Percentiles rank a stretch among this genome's conserved stretches.
phyloP scores from a whole-genome alignment of 92 coral and sea anemone species.

The Hydrozoanthus gracilis region DNA sequence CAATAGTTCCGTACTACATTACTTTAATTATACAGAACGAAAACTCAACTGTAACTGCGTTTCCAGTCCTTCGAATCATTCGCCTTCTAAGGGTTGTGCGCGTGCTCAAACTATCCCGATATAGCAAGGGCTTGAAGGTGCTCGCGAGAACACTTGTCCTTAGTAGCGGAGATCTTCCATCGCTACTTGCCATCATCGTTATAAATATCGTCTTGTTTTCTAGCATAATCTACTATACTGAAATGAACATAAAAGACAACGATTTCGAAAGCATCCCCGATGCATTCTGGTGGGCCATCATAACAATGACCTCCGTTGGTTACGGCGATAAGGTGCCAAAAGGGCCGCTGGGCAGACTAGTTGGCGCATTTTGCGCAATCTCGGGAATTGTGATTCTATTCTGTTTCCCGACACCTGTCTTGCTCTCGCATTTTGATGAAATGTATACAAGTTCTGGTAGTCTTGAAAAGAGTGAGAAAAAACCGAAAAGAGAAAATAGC shows the following conservation, averaged over 20 bases:
- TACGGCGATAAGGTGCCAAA: constrained; percentile 98
- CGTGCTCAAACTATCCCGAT: constrained; percentile 86
- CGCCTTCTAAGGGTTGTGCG: constrained; percentile 82
- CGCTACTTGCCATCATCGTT: constrained; percentile 73
- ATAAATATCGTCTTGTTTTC: constrained; percentile 88
- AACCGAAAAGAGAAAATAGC: constrained; percentile 44
- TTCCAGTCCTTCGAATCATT: constrained; percentile 77
- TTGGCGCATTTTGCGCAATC: constrained; percentile 87
- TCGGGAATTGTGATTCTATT: constrained; percentile 87
- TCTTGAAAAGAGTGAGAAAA: constrained; percentile 44
- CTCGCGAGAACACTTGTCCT: constrained; percentile 80
- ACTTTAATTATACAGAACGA: constrained; percentile 59
- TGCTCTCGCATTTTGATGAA: constrained; percentile 90
- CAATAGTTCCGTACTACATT: constrained; percentile 83
- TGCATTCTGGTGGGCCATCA: constrained; percentile 93
- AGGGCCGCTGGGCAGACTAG: constrained; percentile 80
- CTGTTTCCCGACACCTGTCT: constrained; percentile 92
- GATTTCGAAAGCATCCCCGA: constrained; percentile 94
- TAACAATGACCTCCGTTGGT: constrained; percentile 98
- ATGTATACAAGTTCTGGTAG: constrained; percentile 62
- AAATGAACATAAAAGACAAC: constrained; percentile 65
- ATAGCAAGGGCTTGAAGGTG: constrained; percentile 85
- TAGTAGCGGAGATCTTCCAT: constrained; percentile 89
- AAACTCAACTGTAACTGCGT: constrained; percentile 56
- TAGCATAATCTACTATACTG: constrained; percentile 85